Conservation (phyloP, 1,140 invertebrate genomes). For the Drosophila cardini region DNA sequence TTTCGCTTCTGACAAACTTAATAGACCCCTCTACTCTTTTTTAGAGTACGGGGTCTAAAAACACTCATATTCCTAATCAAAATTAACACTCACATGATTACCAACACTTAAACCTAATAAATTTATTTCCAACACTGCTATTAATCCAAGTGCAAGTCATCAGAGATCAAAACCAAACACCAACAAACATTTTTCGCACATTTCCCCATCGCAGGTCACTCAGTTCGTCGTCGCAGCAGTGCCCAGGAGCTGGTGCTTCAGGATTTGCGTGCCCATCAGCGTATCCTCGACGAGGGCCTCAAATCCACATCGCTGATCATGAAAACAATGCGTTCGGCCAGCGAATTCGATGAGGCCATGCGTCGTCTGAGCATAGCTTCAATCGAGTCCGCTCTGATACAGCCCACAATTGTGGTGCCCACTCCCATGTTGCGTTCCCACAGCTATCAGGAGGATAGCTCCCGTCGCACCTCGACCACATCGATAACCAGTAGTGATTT, state of each 20-base stretch:
- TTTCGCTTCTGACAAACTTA: too few relatives aligned
- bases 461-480: slow-evolving; percentile 61
- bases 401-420: slow-evolving; percentile 70
- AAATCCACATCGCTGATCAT: slow-evolving; percentile 84
- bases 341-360: slow-evolving; percentile 84
- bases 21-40: too few relatives aligned
- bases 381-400: slow-evolving; percentile 69
- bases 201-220: slow-evolving; percentile 55
- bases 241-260: slow-evolving; percentile 73
- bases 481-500: slow-evolving; percentile 73
- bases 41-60: too few relatives aligned
- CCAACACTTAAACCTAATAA: neutral
- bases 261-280: slow-evolving; percentile 76
- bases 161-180: slow-evolving; percentile 56
- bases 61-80: neutral
- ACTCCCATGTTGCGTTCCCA: slow-evolving; percentile 77
- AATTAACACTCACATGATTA: neutral
- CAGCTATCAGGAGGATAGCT: slow-evolving; percentile 72
- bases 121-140: slow-evolving; percentile 13
- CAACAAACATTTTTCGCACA: slow-evolving; percentile 80
- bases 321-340: slow-evolving; percentile 81
- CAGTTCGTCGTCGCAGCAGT: slow-evolving; percentile 57
- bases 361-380: slow-evolving; percentile 80
- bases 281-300: slow-evolving; percentile 76
- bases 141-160: slow-evolving; percentile 51